A percentile compares a stretch with the other conserved stretches of the same genome.
Evolutionary conservation across 2,113 vertebrate genomes (phyloP).

Genomic region (Malurus elegans): DNA sequence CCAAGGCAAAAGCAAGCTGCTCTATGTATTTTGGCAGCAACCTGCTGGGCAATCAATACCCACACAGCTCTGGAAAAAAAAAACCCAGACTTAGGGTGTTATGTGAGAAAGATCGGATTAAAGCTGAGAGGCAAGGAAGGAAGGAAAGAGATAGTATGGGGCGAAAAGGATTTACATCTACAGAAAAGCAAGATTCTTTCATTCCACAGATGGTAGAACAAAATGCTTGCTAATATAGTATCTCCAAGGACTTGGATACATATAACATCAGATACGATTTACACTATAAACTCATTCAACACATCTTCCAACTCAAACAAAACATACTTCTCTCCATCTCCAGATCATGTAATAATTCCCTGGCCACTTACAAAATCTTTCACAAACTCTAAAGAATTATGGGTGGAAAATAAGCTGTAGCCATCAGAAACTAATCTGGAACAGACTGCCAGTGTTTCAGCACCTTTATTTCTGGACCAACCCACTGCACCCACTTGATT

Average conservation of each 20-base stretch:
- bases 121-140: background rate
- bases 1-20: background rate
- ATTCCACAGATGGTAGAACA: background rate
- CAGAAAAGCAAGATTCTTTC: background rate
- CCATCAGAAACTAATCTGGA: background rate
- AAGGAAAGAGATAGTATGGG: background rate
- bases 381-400: background rate
- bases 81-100: background rate
- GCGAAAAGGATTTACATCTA: background rate
- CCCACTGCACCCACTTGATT: background rate
- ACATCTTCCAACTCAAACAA: background rate
- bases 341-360: background rate
- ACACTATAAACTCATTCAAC: background rate
- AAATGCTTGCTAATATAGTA: background rate
- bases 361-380: background rate
- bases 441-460: background rate
- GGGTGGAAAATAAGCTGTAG: background rate
- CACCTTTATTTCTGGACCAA: background rate
- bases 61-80: conserved; percentile 1
- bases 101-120: background rate
- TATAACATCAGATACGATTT: background rate
- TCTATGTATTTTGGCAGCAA: conserved; percentile 5
- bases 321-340: background rate
- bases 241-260: background rate
- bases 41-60: conserved; percentile 14